Evolutionary conservation across 1,140 invertebrate genomes (phyloP).

Genomic region (Drosophila lacertosa): DNA sequence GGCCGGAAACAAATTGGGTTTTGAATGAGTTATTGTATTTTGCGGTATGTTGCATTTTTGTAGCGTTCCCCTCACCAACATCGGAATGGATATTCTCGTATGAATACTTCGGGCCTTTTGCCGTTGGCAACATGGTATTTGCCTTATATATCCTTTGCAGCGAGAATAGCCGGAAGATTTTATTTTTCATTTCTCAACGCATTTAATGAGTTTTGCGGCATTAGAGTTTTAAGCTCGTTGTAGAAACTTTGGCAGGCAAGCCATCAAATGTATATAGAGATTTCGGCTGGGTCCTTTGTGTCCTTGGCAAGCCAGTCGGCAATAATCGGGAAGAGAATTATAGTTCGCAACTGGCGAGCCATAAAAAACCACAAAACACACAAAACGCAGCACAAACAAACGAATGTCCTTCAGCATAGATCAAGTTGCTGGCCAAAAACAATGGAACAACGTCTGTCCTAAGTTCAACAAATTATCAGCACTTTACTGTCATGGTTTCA

Average conservation of each 20-base stretch:
- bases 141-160: not conserved
- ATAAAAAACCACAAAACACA: constrained; percentile 52
- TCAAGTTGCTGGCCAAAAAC: constrained; percentile 40
- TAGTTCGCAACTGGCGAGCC: constrained; percentile 42
- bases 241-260: constrained; percentile 12
- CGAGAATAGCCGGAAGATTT: constrained; percentile 11
- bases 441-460: constrained; percentile 17
- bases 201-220: constrained; percentile 38
- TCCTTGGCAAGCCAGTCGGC: constrained; percentile 11
- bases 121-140: not conserved
- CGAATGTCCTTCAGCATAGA: constrained; percentile 39
- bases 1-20: constrained; percentile 80
- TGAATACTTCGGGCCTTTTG: not conserved
- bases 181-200: constrained; percentile 9
- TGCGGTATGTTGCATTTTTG: constrained; percentile 69
- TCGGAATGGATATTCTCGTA: not conserved
- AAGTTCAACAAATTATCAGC: constrained; percentile 69
- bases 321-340: constrained; percentile 30
- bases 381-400: constrained; percentile 21
- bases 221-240: constrained; percentile 14
- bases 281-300: not conserved
- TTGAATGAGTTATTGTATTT: constrained; percentile 81
- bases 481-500: constrained; percentile 52
- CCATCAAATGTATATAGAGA: constrained; percentile 7
- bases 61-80: not conserved